Base-by-base conservation (phyloP, 2,797 vertebrate genomes). In the Pagetopsis macropterus region DNA sequence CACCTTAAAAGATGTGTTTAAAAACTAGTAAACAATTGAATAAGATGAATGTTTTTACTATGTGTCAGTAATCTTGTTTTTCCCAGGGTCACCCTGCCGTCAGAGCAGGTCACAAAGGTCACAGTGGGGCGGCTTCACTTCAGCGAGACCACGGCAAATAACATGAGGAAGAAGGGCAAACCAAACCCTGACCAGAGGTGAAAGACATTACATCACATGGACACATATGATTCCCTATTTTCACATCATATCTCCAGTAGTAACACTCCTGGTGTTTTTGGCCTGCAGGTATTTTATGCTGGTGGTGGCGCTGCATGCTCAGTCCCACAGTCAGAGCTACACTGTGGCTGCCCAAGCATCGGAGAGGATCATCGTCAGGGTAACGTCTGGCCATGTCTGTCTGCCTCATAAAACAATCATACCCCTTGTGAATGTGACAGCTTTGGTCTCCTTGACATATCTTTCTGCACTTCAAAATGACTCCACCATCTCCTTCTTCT, bases 131-230 rank as follows among this genome's bases (percentile, higher is more conserved):
- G 98, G 46, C 92, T 99, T 69, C 98, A 99, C 92, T 99, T 99
- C 92, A 99, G 98, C 0, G 98, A 99, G 91, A 99, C 98, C 78
- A 99, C 98, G 0, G 96, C 98, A 68, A 99, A 99, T 91, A 99
- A 99, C 93, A 99, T 99, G 98, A 93, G 98, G 79, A 99, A 99
- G 91, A 99, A 99, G 87, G 98, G 98, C 87, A 99, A 99, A 76
- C 98, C 98, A 46, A 99, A 99, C 88, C 98, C 98, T 0, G 98
- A 99, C 92, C 98, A 99, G 94, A 97, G 98, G 98, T 99, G 85
- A 87, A 64, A 19, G 4, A 65, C 58, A 1, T 4, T 2, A 8
- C 45, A 40, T 14, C 45, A 43, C 11, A 33, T 9, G 2, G 15
- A 48, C 55, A 56, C 21, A 51, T 9, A 15, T 12, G 7, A 51